phyloP scores from a whole-genome alignment of 1,140 invertebrate genomes.

The Eupristina koningsbergeri region DNA sequence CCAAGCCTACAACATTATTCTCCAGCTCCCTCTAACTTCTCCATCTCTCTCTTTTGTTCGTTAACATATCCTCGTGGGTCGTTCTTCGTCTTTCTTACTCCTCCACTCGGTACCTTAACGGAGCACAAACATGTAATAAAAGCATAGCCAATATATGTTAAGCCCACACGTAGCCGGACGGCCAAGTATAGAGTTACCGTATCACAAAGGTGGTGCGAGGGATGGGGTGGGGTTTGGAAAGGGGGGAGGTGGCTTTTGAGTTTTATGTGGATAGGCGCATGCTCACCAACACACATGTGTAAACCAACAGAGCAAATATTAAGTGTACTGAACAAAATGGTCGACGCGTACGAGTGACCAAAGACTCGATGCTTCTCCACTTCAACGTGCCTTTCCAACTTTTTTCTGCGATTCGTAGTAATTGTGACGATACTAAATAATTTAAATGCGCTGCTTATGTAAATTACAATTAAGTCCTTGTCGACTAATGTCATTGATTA shows the following conservation, averaged over 20 bases:
- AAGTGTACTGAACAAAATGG: conserved; percentile 64
- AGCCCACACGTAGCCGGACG: conserved; percentile 45
- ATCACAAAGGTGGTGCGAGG: conserved; percentile 35
- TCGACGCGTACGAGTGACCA: conserved; percentile 37
- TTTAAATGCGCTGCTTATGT: no score
- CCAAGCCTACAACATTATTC: conserved; percentile 30
- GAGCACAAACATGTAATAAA: conserved; percentile 29
- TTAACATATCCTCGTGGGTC: not conserved
- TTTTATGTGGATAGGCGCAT: not conserved
- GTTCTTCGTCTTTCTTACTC: not conserved
- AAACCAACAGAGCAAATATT: conserved; percentile 62
- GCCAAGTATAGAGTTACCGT: conserved; percentile 58
- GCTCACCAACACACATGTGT: conserved; percentile 1
- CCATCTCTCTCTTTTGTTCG: not conserved
- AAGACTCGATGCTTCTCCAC: not conserved
- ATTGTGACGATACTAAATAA: no score
- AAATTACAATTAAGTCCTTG: no score
- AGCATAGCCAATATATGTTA: not conserved
- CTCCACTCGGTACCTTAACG: not conserved
- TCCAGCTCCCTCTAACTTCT: not conserved
- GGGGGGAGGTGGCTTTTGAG: conserved; percentile 26
- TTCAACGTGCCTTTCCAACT: no score
- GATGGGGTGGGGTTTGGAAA: no score
- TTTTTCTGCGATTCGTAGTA: no score
- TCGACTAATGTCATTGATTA: no score